phyloP scores from a whole-genome alignment of 2,113 vertebrate genomes.

The Lates calcarifer region DNA sequence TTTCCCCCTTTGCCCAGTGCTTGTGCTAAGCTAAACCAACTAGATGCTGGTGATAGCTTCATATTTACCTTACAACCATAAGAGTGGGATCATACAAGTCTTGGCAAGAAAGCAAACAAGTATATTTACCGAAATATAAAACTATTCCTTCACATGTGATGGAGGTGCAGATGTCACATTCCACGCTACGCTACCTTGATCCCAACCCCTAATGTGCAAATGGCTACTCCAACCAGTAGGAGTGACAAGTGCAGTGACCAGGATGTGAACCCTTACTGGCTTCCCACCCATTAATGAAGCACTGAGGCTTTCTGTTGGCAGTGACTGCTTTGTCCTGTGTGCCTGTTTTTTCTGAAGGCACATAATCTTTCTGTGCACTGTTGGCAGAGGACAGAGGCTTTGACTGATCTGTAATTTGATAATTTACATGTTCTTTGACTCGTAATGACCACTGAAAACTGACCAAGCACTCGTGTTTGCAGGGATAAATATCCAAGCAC shows the following conservation, averaged over 20 bases:
- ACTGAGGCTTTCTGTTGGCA: not conserved
- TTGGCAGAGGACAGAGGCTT: not conserved
- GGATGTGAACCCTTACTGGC: not conserved
- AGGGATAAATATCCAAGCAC: conserved; percentile 47
- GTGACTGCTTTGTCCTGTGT: not conserved
- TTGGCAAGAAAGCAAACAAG: not conserved
- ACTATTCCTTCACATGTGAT: too few relatives aligned
- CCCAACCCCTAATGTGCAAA: too few relatives aligned
- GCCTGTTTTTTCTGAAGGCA: not conserved
- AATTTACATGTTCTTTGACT: conserved; percentile 1
- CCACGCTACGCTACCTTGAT: not conserved
- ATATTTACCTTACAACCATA: not conserved
- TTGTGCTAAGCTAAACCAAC: not conserved
- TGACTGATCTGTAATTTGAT: conserved; percentile 34
- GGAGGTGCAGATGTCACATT: too few relatives aligned
- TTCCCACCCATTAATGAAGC: too few relatives aligned
- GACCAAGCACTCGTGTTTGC: conserved; percentile 3
- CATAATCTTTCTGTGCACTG: not conserved
- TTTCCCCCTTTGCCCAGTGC: not conserved
- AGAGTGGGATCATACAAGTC: not conserved
- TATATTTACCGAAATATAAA: not conserved
- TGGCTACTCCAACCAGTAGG: too few relatives aligned
- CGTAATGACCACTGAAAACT: not conserved
- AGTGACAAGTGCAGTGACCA: not conserved
- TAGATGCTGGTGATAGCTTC: not conserved